Base-by-base conservation (phyloP, 2,888 invertebrate genomes). In the Cryptosula pallasiana region DNA sequence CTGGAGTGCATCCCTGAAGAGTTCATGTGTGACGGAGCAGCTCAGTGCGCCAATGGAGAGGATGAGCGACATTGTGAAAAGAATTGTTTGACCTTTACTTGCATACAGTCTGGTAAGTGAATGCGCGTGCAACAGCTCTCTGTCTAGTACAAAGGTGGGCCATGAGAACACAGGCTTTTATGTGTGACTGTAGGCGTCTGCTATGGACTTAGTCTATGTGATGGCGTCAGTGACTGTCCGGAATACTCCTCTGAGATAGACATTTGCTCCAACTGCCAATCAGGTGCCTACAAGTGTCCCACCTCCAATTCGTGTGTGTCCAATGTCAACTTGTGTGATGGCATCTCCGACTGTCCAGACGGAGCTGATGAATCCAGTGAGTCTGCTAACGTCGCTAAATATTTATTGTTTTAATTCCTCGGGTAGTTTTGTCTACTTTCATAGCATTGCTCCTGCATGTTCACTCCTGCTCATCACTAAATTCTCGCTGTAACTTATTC, bases 351-450 rank as follows among this genome's bases (percentile, higher is more conserved):
- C 71, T 80, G 80, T 71, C 34, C 72, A 1, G 78, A 83, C 72
- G 74, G 91, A 89, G 86, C 89, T 88, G 92, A 92, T 85, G 92
- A 92, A 86, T 82, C 25, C 13, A 27, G 63, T 63, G 32, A 63
- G 25, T 32, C 13, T 63, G 5, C 32, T 25, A n/a, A n/a, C n/a
- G n/a, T n/a, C n/a, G n/a, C n/a, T n/a, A n/a, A n/a, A n/a, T n/a
- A n/a, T n/a, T n/a, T n/a, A n/a, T n/a, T n/a, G n/a, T n/a, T n/a
- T n/a, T n/a, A n/a, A n/a, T n/a, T n/a, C n/a, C n/a, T n/a, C n/a
- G n/a, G n/a, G n/a, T n/a, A n/a, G n/a, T n/a, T n/a, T n/a, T n/a
- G n/a, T n/a, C n/a, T n/a, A n/a, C n/a, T n/a, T n/a, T n/a, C n/a
- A n/a, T n/a, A n/a, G n/a, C n/a, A n/a, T n/a, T n/a, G n/a, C n/a